Conservation (phyloP, 2,113 vertebrate genomes). For the Lipophrys pholis region DNA sequence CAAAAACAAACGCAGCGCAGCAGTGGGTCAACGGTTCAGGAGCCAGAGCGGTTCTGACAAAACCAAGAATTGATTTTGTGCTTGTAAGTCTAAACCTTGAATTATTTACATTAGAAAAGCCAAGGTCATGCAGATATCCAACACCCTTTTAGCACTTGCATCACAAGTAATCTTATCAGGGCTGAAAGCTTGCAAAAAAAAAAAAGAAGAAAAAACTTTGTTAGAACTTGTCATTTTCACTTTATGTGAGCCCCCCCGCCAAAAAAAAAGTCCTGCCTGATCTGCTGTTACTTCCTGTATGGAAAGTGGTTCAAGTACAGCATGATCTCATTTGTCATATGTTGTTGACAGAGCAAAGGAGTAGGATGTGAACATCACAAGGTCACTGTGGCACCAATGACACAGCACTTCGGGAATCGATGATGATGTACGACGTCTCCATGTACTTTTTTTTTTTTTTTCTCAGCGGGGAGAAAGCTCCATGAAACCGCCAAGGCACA, state of each 20-base stretch:
- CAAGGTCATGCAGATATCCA: slow-evolving; percentile 52
- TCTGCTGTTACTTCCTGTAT: neutral
- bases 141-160: slow-evolving; percentile 21
- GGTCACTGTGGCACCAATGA: slow-evolving; percentile 36
- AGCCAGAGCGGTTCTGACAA: slow-evolving; percentile 27
- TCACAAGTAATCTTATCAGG: slow-evolving; percentile 31
- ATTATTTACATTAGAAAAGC: slow-evolving; percentile 50
- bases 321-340: slow-evolving; percentile 38
- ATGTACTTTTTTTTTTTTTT: slow-evolving; percentile 22
- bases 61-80: slow-evolving; percentile 47
- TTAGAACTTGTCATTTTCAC: neutral
- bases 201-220: slow-evolving; percentile 21
- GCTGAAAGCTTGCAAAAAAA: slow-evolving; percentile 4
- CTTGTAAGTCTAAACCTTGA: slow-evolving; percentile 25
- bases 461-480: slow-evolving; percentile 22
- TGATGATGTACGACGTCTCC: slow-evolving; percentile 51
- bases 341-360: slow-evolving; percentile 17
- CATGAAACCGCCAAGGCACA: slow-evolving; percentile 17
- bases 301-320: slow-evolving; percentile 19
- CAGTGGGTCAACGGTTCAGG: slow-evolving; percentile 30
- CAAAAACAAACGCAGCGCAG: neutral
- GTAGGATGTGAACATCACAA: slow-evolving; percentile 30
- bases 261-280: neutral
- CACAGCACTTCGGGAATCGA: slow-evolving; percentile 46
- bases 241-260: too few species aligned